phyloP scores from a whole-genome alignment of 2,797 vertebrate genomes.

The Enteromius mattozi region DNA sequence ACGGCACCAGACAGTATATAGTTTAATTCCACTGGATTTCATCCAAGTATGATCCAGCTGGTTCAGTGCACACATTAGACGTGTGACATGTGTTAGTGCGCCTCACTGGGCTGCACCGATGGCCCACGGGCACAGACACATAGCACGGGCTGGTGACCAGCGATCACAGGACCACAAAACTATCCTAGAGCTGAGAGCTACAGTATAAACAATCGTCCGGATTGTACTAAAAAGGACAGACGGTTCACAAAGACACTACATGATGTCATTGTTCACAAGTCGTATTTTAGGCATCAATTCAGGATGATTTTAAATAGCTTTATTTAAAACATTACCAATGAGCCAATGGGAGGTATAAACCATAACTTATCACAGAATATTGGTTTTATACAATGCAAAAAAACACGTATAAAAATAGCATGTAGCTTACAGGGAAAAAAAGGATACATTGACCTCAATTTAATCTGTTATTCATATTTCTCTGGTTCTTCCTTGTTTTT shows the following conservation, averaged over 20 bases:
- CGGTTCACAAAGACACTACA: background rate
- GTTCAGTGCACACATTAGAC: slow-evolving; percentile 66
- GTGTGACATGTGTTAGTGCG: slow-evolving; percentile 53
- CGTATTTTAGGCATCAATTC: slow-evolving; percentile 2
- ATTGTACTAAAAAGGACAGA: slow-evolving; percentile 2
- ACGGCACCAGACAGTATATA: slow-evolving; percentile 40
- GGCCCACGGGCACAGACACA: slow-evolving; percentile 9
- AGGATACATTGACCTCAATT: background rate
- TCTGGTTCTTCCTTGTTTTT: background rate
- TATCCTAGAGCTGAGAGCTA: slow-evolving; percentile 16
- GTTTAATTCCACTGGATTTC: slow-evolving; percentile 64
- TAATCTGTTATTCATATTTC: background rate
- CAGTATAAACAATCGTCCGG: background rate
- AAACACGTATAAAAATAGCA: background rate
- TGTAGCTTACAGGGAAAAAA: background rate
- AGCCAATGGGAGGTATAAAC: background rate
- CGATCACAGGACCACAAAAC: slow-evolving; percentile 11
- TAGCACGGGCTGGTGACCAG: slow-evolving; percentile 5
- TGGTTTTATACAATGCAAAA: background rate
- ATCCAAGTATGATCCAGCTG: slow-evolving; percentile 66
- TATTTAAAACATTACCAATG: background rate
- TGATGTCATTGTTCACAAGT: background rate
- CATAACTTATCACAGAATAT: background rate
- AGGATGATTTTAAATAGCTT: background rate
- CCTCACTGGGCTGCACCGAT: slow-evolving; percentile 45